phyloP scores from a whole-genome alignment of 2,888 invertebrate species.

The Pocota personata region DNA sequence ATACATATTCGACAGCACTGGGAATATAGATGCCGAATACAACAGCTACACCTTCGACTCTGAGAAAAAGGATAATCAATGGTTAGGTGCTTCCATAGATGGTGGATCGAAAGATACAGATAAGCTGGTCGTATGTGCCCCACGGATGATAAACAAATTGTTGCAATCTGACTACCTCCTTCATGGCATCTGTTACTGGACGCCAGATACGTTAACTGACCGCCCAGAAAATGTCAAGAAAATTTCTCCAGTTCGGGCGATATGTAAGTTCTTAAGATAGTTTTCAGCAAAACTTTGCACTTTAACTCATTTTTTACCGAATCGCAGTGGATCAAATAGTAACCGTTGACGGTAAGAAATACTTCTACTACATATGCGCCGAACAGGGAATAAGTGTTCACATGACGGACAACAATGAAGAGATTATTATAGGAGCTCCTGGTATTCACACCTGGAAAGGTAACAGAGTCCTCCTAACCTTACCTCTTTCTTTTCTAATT shows the following conservation, averaged over 20 bases:
- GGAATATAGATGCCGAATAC: conserved; percentile 78
- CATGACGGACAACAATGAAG: conserved; percentile 81
- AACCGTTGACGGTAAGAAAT: conserved; percentile 69
- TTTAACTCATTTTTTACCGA: neutral
- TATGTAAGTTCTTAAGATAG: conserved; percentile 60
- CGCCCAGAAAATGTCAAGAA: conserved; percentile 78
- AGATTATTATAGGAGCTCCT: conserved; percentile 82
- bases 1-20: conserved; percentile 81
- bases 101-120: conserved; percentile 82
- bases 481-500: neutral
- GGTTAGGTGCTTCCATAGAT: conserved; percentile 84
- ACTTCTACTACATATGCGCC: conserved; percentile 80
- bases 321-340: conserved; percentile 77
- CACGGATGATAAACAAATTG: conserved; percentile 79
- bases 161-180: conserved; percentile 79
- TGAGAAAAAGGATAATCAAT: conserved; percentile 82
- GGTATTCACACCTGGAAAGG: conserved; percentile 82
- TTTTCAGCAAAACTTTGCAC: neutral
- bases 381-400: conserved; percentile 82
- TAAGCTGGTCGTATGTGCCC: conserved; percentile 82
- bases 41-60: conserved; percentile 80
- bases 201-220: conserved; percentile 79
- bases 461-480: neutral
- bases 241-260: conserved; percentile 81
- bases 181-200: conserved; percentile 83